These are phyloP conservation scores for Metalampra italica DNA, from an alignment of 2,888 invertebrate genomes.

Conservation along the genomic window DNA sequence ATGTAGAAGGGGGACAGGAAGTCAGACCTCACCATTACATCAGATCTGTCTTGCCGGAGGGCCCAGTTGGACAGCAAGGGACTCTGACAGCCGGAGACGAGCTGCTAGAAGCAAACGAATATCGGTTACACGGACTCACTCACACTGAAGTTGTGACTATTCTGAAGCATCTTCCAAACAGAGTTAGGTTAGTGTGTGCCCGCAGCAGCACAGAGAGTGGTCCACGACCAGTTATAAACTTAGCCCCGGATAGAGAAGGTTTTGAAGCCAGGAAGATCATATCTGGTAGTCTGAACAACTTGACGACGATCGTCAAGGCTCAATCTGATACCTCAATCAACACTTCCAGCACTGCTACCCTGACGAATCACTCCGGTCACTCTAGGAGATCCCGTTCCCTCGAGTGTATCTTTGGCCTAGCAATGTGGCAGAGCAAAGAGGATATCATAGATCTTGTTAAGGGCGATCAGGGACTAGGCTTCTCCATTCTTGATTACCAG, in stretches of 20 bases:
- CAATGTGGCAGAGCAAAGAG: slow-evolving; percentile 97
- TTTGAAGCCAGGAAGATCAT: slow-evolving; percentile 90
- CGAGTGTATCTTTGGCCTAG: slow-evolving; percentile 95
- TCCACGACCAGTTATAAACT: slow-evolving; percentile 84
- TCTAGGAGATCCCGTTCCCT: slow-evolving; percentile 92
- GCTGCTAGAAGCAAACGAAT: slow-evolving; percentile 96
- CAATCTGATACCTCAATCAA: slow-evolving; percentile 96
- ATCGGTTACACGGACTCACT: slow-evolving; percentile 92
- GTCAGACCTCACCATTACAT: slow-evolving; percentile 99
- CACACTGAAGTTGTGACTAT: slow-evolving; percentile 98
- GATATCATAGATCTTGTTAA: slow-evolving; percentile 95
- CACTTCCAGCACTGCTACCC: slow-evolving; percentile 90
- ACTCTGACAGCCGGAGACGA: slow-evolving; percentile 97
- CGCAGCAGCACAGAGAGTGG: slow-evolving; percentile 83
- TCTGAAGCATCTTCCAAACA: slow-evolving; percentile 93
- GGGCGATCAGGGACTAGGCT: slow-evolving; percentile 97
- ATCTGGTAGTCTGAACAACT: slow-evolving; percentile 91
- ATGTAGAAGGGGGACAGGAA: slow-evolving; percentile 98
- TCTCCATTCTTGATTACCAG: slow-evolving; percentile 98
- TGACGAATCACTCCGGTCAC: slow-evolving; percentile 82
- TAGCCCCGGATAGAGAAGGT: slow-evolving; percentile 87
- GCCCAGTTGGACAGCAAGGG: slow-evolving; percentile 96
- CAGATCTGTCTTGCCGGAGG: slow-evolving; percentile 95
- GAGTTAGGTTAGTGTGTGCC: slow-evolving; percentile 95
- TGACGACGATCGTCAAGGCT: slow-evolving; percentile 91